Base-by-base conservation (phyloP, 2,888 invertebrate species). In the Coleophora deauratella region DNA sequence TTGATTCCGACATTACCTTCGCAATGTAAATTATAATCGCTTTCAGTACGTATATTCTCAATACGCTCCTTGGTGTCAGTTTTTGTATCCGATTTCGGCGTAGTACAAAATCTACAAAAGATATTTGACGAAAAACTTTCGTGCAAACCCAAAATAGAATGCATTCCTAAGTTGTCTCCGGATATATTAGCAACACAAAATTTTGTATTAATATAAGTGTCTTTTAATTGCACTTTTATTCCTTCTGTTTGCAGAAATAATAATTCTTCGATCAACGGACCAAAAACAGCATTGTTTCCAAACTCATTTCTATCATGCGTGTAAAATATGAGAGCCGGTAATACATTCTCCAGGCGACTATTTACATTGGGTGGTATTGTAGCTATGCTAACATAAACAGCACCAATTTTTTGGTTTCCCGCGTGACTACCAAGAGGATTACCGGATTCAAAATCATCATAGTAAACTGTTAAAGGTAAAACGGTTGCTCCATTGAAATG, bases 151-250 rank as follows among this genome's bases (percentile, higher is more conserved):
- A 55, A 48, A 33, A 59, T 45, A 10, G 46, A 44, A 40, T 62
- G 52, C 9, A 57, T 27, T 2, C 59, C 62, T 40, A 59, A 47
- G 38, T 62, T 61, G 42, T 62, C 62, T 9, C 61, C 61, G 35
- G 49, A 41, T 11, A 61, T 49, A 35, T 41, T 36, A 33, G 49
- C 34, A n/a, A n/a, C n/a, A n/a, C n/a, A n/a, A n/a, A n/a, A n/a
- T n/a, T n/a, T n/a, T n/a, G n/a, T n/a, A n/a, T n/a, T n/a, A n/a
- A n/a, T n/a, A n/a, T n/a, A n/a, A n/a, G n/a, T n/a, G 14, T 55
- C 34, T 30, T 35, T 33, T 46, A 57, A 59, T 38, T 51, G 35
- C 11, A 46, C 33, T 27, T 12, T 15, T 38, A 42, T 42, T 36
- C 45, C 45, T 12, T 12, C 34, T 14, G 40, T 10, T 14, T 37